Evolutionary conservation across 2,888 invertebrate genomes (phyloP).

Genomic region (Phlogophora meticulosa): DNA sequence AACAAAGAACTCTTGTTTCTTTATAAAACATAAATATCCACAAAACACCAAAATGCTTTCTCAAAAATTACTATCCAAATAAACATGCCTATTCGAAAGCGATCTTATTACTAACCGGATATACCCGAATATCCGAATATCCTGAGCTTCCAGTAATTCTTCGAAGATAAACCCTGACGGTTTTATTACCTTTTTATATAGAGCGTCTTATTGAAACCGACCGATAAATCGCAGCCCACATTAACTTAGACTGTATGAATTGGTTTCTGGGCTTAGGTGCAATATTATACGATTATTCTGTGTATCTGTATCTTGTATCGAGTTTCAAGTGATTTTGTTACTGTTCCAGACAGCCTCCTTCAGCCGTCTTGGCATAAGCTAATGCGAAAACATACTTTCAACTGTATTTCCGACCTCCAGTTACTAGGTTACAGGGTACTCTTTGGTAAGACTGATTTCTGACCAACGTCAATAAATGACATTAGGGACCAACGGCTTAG

Average conservation of each 20-base stretch:
- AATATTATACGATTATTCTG: conserved; percentile 35
- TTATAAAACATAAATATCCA: neutral
- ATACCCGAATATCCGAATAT: conserved; percentile 26
- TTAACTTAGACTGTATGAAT: conserved; percentile 63
- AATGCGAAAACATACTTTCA: too few species aligned
- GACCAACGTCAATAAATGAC: too few species aligned
- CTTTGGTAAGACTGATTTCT: too few species aligned
- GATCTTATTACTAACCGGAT: conserved; percentile 20
- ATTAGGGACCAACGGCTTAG: too few species aligned
- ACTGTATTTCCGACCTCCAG: too few species aligned
- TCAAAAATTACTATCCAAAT: conserved; percentile 22
- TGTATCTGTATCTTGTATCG: conserved; percentile 13
- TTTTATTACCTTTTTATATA: conserved; percentile 57
- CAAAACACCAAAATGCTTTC: conserved; percentile 15
- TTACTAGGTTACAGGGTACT: too few species aligned
- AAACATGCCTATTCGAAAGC: conserved; percentile 41
- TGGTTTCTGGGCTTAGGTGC: conserved; percentile 45
- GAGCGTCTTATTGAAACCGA: conserved; percentile 59
- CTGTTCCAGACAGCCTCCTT: neutral
- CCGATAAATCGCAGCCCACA: conserved; percentile 68
- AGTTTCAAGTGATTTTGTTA: neutral
- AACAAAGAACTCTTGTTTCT: too few species aligned
- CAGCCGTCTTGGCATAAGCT: neutral
- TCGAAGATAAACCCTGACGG: conserved; percentile 46
- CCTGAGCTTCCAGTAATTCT: conserved; percentile 45